Base-by-base conservation (phyloP, 2,113 vertebrate genomes). In the Carassius auratus region DNA sequence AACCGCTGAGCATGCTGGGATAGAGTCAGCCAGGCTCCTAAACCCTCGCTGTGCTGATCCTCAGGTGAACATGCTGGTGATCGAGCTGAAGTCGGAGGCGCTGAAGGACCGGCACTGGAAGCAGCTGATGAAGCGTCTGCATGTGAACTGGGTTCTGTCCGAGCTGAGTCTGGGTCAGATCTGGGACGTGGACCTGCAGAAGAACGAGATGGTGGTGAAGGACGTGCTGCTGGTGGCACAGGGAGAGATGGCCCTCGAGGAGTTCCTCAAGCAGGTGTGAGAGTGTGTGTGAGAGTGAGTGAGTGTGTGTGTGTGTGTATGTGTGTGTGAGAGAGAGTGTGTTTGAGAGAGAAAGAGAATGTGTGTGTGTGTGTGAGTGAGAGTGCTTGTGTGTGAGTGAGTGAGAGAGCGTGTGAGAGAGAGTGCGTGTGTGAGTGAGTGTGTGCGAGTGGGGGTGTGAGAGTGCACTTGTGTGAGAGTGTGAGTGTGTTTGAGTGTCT, bases 91-190 rank as follows among this genome's bases (percentile, higher is more conserved):
- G 86, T 99, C 98, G 0, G 98, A 99, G 85, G 98, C 98, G 0
- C 95, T 99, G 62, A 99, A 99, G 89, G 98, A 99, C 81, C 96
- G 98, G 1, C 98, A 99, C 92, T 99, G 98, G 98, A 99, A 99
- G 73, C 98, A 98, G 83, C 93, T 99, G 90, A 99, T 99, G 98
- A 99, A 98, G 85, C 95, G 97, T 77, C 94, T 99, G 84, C 98
- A 97, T 0, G 98, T 99, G 0, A 99, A 97, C 91, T 99, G 98
- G 98, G 97, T 99, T 9, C 95, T 96, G 0, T 99, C 98, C 0
- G 98, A 99, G 93, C 89, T 99, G 89, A 99, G 96, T 1, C 95
- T 99, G 23, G 98, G 98, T 55, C 98, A 99, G 88, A 96, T 99
- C 89, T 99, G 98, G 98, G 98, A 99, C 42, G 97, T 99, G 0